Conservation (phyloP, 2,797 vertebrate genomes). For the Anisognathus igniventris region DNA sequence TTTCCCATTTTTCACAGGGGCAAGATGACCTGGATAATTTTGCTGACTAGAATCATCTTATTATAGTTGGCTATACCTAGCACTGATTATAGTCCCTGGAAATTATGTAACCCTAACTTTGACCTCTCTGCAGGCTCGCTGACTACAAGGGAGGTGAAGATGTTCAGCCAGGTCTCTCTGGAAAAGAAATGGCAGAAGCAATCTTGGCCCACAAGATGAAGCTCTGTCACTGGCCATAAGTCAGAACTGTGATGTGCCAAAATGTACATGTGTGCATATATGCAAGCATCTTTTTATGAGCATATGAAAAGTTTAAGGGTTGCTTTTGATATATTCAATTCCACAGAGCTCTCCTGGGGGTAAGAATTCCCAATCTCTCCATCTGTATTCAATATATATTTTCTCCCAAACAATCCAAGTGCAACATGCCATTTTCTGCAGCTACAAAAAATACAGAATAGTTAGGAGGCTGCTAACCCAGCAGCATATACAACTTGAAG, state of each 20-base stretch:
- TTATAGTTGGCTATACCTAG: not conserved
- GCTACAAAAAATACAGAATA: constrained; percentile 13
- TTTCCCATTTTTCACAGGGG: not conserved
- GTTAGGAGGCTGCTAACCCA: not conserved
- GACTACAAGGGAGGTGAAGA: not conserved
- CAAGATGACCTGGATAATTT: not conserved
- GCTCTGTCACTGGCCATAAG: not conserved
- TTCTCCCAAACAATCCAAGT: not conserved
- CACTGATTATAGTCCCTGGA: not conserved
- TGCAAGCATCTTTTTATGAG: not conserved
- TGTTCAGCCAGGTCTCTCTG: not conserved
- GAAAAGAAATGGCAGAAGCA: not conserved
- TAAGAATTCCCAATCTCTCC: not conserved
- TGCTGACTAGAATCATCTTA: not conserved
- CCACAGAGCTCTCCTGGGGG: not conserved
- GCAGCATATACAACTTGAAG: not conserved
- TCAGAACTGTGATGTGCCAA: not conserved
- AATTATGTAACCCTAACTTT: not conserved
- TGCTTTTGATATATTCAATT: not conserved
- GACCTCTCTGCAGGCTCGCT: not conserved
- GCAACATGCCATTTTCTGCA: constrained; percentile 36
- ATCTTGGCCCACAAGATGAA: not conserved
- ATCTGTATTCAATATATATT: not conserved
- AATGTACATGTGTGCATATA: not conserved
- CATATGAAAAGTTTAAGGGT: not conserved